Base-by-base conservation (phyloP, 2,888 invertebrate genomes). In the Sinohyriopsis cumingii region DNA sequence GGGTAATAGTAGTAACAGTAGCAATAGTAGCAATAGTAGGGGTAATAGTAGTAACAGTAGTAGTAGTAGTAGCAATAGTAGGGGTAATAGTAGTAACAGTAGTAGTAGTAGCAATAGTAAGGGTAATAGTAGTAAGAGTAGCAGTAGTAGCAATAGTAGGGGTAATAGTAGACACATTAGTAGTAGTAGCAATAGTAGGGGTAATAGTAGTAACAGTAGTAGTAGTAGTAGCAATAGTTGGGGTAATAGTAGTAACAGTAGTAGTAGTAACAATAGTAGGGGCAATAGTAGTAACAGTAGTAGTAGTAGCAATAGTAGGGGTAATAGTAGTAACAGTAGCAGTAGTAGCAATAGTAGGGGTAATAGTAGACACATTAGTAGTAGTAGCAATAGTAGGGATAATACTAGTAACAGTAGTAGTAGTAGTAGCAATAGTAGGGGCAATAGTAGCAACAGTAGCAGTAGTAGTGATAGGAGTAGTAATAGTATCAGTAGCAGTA, bases 161-260 rank as follows among this genome's bases (percentile, higher is more conserved):
- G 4, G 2, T 25, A 25, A 25, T 25, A 25, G 2, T n/a, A 25
- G 63, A 3, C 0, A 54, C 0, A 33, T 20, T 62, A 62, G 45
- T 2, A 62, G 62, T 45, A 45, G 45, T 25, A 25, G 25, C 4
- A 25, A 25, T 25, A 25, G 25, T 25, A 25, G 2, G 6, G 33
- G 62, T 25, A 4, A 25, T 3, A 25, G 4, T 25, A 25, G 2
- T 25, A 25, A 25, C 4, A 25, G 65, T 72, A 72, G 64, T 65
- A 68, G 65, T 68, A 72, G 65, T 68, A 69, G 65, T 66, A 69
- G 63, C 63, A 72, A 63, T 59, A 72, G 69, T 66, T 66, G 69
- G 45, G 69, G 69, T 57, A 69, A 63, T 62, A 66, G 65, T 68
- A 68, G 72, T 68, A 72, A 65, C 68, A 72, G 65, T 56, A 72